Evolutionary conservation across 2,888 invertebrate genomes (phyloP).

Genomic region (Priocnemis perturbator): DNA sequence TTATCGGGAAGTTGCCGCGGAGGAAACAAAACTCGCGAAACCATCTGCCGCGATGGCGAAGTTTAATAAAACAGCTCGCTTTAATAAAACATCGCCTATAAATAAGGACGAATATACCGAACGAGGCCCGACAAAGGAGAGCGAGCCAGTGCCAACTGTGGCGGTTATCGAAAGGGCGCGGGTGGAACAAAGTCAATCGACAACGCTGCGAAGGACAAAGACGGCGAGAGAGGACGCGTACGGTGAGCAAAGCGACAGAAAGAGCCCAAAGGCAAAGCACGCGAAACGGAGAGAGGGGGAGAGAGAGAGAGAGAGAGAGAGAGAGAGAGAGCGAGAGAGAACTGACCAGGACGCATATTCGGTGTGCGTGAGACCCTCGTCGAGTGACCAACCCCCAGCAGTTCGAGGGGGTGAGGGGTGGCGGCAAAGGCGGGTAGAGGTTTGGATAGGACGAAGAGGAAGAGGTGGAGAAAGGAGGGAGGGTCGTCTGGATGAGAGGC

Average conservation of each 20-base stretch:
- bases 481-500: constrained; percentile 24
- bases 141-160: background rate
- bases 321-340: background rate
- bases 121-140: background rate
- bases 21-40: too few species aligned
- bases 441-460: constrained; percentile 53
- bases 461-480: constrained; percentile 23
- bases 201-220: too few species aligned
- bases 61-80: too few species aligned
- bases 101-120: background rate
- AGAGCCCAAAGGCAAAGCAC: too few species aligned
- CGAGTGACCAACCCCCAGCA: constrained; percentile 37
- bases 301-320: constrained; percentile 2
- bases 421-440: constrained; percentile 46
- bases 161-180: too few species aligned
- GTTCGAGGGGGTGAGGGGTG: constrained; percentile 45
- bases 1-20: too few species aligned
- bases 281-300: background rate
- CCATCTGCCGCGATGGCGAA: too few species aligned
- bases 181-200: too few species aligned
- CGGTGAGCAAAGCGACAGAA: too few species aligned
- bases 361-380: constrained; percentile 46
- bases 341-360: constrained; percentile 42
- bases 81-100: background rate
- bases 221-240: too few species aligned